These are phyloP conservation scores for Drosophila carrolli DNA, from an alignment of 1,140 invertebrate species.

Conservation along the genomic window DNA sequence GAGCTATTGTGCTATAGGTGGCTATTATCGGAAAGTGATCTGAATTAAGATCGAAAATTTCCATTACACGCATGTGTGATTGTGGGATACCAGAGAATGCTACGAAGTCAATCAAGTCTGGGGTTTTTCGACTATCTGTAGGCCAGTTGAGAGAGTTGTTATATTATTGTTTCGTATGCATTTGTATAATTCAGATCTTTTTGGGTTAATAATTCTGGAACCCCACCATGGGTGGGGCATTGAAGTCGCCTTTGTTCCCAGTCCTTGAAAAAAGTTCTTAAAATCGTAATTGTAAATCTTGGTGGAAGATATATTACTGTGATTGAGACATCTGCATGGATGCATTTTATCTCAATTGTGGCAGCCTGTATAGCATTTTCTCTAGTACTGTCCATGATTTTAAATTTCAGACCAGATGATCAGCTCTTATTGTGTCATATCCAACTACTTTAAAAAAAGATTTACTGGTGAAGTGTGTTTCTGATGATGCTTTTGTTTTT, in stretches of 20 bases:
- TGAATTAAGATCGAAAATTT: slow-evolving; percentile 32
- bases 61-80: slow-evolving; percentile 2
- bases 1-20: background rate
- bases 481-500: too few species aligned
- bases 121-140: slow-evolving; percentile 70
- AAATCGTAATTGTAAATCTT: slow-evolving; percentile 18
- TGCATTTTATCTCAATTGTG: background rate
- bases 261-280: slow-evolving; percentile 15
- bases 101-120: slow-evolving; percentile 83
- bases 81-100: slow-evolving; percentile 60
- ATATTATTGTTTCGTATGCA: slow-evolving; percentile 7
- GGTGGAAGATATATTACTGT: slow-evolving; percentile 15
- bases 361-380: slow-evolving; percentile 6
- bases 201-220: background rate
- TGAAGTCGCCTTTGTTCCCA: too few species aligned
- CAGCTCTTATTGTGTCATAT: background rate
- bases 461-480: too few species aligned
- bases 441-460: background rate
- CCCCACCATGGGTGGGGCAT: too few species aligned
- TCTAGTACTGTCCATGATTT: slow-evolving; percentile 1
- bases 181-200: slow-evolving; percentile 1
- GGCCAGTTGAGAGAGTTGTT: slow-evolving; percentile 72
- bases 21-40: slow-evolving; percentile 30
- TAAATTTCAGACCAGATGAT: background rate
- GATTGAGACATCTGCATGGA: slow-evolving; percentile 10